Percentiles rank a stretch among this genome's conserved stretches.
phyloP scores from a whole-genome alignment of 2,888 invertebrate species.

The Orthonevra nobilis region DNA sequence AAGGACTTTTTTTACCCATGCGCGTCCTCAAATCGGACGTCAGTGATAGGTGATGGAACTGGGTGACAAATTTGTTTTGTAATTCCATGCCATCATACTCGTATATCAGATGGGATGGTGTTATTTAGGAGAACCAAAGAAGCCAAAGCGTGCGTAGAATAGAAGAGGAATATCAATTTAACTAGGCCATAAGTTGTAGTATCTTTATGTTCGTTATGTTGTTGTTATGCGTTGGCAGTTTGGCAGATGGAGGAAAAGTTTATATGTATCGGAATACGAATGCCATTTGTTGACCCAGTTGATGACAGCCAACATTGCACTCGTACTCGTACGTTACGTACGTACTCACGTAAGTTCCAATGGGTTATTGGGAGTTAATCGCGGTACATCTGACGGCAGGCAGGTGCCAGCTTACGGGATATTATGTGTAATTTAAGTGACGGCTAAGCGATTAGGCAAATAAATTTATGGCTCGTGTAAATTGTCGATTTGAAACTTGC shows the following conservation, averaged over 20 bases:
- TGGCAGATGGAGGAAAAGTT: conserved; percentile 31
- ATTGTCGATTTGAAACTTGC: conserved; percentile 40
- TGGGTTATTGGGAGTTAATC: conserved; percentile 56
- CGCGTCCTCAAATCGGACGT: conserved; percentile 38
- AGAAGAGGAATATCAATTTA: conserved; percentile 61
- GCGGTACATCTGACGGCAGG: conserved; percentile 50
- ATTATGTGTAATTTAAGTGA: conserved; percentile 58
- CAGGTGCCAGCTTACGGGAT: conserved; percentile 52
- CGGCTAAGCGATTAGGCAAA: conserved; percentile 45
- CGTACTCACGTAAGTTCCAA: conserved; percentile 7
- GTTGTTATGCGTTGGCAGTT: conserved; percentile 50
- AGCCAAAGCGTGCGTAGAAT: conserved; percentile 9
- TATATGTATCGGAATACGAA: conserved; percentile 17
- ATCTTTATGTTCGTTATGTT: conserved; percentile 38
- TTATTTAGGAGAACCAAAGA: conserved; percentile 23
- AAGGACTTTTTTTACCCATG: conserved; percentile 58
- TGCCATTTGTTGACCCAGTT: conserved; percentile 65
- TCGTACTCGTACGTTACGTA: conserved; percentile 50
- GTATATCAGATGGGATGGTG: conserved; percentile 30
- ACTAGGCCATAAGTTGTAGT: conserved; percentile 62
- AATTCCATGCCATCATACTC: conserved; percentile 49
- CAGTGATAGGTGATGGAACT: conserved; percentile 25
- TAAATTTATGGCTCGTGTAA: conserved; percentile 56
- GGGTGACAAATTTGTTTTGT: conserved; percentile 62
- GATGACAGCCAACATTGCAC: conserved; percentile 58